Evolutionary conservation across 2,797 vertebrate genomes (phyloP), one percentile per base, ranked within the genome.

Genomic region (Malacoctenus gilli): DNA sequence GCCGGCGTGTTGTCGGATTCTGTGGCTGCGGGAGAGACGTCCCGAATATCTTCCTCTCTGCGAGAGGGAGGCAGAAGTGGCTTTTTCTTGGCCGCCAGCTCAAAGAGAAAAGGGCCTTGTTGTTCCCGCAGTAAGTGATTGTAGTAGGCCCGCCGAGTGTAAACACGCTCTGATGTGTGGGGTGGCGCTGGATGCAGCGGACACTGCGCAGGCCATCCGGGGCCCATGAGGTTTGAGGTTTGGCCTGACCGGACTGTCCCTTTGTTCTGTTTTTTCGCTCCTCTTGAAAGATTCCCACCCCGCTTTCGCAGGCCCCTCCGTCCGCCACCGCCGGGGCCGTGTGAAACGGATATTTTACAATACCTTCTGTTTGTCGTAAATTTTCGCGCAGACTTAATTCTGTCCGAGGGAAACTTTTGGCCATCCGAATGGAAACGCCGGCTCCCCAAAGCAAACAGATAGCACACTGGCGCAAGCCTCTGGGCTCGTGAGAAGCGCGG

Each of bases 71-170:
- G 77, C 73, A 77, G 47, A 79, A 80, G 75, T 75, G 66, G 75
- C 77, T 91, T 91, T 89, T 88, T 79, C 76, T 92, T 91, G 89
- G 89, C 88, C 3, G 19, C 8, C 13, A 68, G 37, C 82, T 90
- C 86, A 91, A 91, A 91, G 84, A 54, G 50, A 46, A n/a, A n/a
- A 73, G 35, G 57, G 59, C 62, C 72, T 89, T 91, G 85, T 89
- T 90, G 89, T 86, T 76, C 54, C 83, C 83, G 59, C 83, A 88
- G 84, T 87, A 87, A 87, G 88, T 83, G 87, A 87, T 86, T 82
- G 86, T 85, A 86, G 88, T 74, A 64, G 76, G 82, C 80, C 83
- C 68, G 51, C 28, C 1, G 79, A 83, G 77, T 80, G 85, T 87
- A 88, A 90, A 91, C 87, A 89, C 2, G 39, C 84, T 88, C 52